Evolutionary conservation across 1,140 invertebrate genomes (phyloP).

Genomic region (Fragariocoptes setiger): DNA sequence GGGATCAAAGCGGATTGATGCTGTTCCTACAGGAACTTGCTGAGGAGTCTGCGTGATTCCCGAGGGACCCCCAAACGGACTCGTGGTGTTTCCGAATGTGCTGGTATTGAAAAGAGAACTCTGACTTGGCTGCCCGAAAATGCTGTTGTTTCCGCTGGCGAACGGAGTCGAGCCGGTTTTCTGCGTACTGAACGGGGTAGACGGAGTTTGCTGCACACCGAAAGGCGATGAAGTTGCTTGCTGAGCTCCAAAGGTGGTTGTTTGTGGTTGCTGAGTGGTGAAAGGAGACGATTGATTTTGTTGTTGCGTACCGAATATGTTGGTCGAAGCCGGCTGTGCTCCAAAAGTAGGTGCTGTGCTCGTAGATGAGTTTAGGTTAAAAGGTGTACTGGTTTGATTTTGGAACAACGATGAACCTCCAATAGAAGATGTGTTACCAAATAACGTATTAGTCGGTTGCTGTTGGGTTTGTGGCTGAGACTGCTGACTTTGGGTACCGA

Average conservation of each 20-base stretch:
- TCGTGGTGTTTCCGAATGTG: not conserved
- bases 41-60: slow-evolving; percentile 3
- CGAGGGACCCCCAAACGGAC: not conserved
- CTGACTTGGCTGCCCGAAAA: not conserved
- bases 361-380: not conserved
- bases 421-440: slow-evolving; percentile 4
- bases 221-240: too few relatives aligned
- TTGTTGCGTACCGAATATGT: slow-evolving; percentile 2
- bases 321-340: slow-evolving; percentile 6
- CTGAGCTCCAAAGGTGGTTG: too few relatives aligned
- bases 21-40: slow-evolving; percentile 28
- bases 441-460: slow-evolving; percentile 6
- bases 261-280: not conserved
- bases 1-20: slow-evolving; percentile 53
- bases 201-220: not conserved
- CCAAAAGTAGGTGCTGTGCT: slow-evolving; percentile 2
- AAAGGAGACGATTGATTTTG: not conserved
- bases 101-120: not conserved
- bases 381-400: not conserved
- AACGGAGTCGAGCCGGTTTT: not conserved
- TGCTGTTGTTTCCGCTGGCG: not conserved
- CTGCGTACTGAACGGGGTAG: not conserved
- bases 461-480: slow-evolving; percentile 5
- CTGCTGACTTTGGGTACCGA: not conserved
- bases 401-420: not conserved